These are phyloP conservation scores for Enteromius unitaeniatus DNA, from an alignment of 2,797 vertebrate genomes.

Conservation along the genomic window DNA sequence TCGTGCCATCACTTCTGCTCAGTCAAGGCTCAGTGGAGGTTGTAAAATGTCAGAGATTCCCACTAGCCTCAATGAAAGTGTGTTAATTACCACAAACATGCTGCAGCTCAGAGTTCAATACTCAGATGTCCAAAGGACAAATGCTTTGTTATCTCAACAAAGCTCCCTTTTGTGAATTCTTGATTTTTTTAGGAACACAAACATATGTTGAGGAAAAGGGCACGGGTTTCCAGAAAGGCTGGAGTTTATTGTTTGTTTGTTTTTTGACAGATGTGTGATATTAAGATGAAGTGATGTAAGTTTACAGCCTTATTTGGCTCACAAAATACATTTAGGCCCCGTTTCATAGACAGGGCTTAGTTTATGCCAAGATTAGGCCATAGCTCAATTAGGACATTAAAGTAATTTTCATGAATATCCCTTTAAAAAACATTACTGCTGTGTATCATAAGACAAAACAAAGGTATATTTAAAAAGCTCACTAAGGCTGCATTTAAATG, in stretches of 20 bases:
- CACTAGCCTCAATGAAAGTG: conserved; percentile 48
- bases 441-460: no score
- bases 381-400: no score
- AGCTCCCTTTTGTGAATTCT: conserved; percentile 13
- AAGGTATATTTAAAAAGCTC: background rate
- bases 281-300: background rate
- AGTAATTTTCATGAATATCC: no score
- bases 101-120: background rate
- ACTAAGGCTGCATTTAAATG: background rate
- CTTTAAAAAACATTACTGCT: no score
- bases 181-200: conserved; percentile 23
- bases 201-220: conserved; percentile 11
- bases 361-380: no score
- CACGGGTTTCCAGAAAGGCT: background rate
- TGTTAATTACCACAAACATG: conserved; percentile 53
- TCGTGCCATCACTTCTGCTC: conserved; percentile 17
- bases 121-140: conserved; percentile 40
- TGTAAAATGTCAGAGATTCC: conserved; percentile 71
- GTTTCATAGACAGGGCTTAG: no score
- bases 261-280: background rate
- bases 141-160: conserved; percentile 27
- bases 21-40: conserved; percentile 60
- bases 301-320: background rate
- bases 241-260: background rate
- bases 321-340: background rate